Percentiles rank a stretch among this genome's conserved stretches.
phyloP scores from a whole-genome alignment of 2,113 vertebrate genomes.

The Perccottus glenii region DNA sequence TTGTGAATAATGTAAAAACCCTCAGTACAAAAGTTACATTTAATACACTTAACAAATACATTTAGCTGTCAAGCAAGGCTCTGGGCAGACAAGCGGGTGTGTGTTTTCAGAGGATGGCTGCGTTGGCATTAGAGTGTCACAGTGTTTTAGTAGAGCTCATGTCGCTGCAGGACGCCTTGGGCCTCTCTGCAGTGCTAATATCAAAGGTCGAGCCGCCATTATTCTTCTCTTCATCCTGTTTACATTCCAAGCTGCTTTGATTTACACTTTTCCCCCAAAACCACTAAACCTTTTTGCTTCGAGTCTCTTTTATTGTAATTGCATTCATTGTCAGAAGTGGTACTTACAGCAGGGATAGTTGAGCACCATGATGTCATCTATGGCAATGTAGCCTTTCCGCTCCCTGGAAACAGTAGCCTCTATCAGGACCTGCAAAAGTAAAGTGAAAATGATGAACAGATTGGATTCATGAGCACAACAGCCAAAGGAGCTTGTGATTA shows the following conservation, averaged over 20 bases:
- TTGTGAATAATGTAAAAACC: constrained; percentile 6
- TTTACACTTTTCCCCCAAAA: constrained; percentile 20
- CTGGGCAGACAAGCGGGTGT: constrained; percentile 36
- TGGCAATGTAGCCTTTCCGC: constrained; percentile 88
- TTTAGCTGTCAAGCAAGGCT: constrained; percentile 31
- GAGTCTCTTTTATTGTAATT: constrained; percentile 32
- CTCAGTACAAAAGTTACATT: constrained; percentile 13
- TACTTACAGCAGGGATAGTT: constrained; percentile 98
- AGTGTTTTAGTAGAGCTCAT: constrained; percentile 47
- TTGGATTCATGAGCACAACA: constrained; percentile 14
- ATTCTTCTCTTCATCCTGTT: constrained; percentile 40
- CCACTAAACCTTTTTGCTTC: constrained; percentile 11
- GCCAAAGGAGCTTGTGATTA: constrained; percentile 17
- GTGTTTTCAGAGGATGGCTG: constrained; percentile 32
- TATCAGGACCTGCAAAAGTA: constrained; percentile 86
- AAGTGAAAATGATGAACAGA: constrained; percentile 35
- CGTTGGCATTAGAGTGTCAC: constrained; percentile 36
- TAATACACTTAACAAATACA: constrained; percentile 19
- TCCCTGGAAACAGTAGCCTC: constrained; percentile 91
- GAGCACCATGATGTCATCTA: constrained; percentile 94
- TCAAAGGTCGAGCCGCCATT: constrained; percentile 49
- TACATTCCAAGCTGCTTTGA: constrained; percentile 32
- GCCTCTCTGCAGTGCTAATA: constrained; percentile 34
- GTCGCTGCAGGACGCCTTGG: constrained; percentile 24
- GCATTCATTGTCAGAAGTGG: constrained; percentile 50